phyloP scores from a whole-genome alignment of 2,797 vertebrate genomes.

The Percopsis omiscomaycus region DNA sequence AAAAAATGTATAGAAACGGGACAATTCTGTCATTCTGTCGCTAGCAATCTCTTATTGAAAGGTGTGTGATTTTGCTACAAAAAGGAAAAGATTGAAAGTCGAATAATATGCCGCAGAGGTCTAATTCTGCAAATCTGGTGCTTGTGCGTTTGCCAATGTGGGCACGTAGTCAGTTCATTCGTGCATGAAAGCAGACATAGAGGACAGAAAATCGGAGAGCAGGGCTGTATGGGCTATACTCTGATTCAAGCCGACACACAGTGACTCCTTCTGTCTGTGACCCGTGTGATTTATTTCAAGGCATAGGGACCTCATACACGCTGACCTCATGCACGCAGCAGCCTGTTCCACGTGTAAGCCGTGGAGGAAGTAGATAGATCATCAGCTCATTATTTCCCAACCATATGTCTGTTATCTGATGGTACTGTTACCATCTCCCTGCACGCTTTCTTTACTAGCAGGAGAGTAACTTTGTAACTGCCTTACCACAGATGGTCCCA shows the following conservation, averaged over 20 bases:
- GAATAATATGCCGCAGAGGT: neutral
- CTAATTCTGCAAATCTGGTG: neutral
- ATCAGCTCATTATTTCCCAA: constrained; percentile 1
- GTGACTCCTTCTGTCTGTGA: constrained; percentile 43
- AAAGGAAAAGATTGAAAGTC: neutral
- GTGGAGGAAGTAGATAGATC: constrained; percentile 15
- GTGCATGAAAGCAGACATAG: constrained; percentile 1
- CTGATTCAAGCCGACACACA: constrained; percentile 53
- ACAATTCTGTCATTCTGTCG: neutral
- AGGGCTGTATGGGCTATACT: constrained; percentile 23
- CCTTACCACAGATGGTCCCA: too few species aligned
- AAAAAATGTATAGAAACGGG: neutral
- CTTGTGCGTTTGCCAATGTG: neutral
- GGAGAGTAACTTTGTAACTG: too few species aligned
- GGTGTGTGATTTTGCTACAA: neutral
- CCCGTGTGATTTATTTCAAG: constrained; percentile 44
- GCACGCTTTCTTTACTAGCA: constrained; percentile 15
- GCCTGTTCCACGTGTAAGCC: constrained; percentile 35
- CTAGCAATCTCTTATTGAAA: too few species aligned
- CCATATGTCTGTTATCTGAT: constrained; percentile 16
- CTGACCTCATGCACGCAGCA: constrained; percentile 38
- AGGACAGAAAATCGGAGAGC: constrained; percentile 4
- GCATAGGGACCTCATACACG: constrained; percentile 5
- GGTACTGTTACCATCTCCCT: constrained; percentile 51
- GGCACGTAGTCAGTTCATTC: neutral